phyloP scores from a whole-genome alignment of 2,113 vertebrate genomes.

The Lasiurus borealis region DNA sequence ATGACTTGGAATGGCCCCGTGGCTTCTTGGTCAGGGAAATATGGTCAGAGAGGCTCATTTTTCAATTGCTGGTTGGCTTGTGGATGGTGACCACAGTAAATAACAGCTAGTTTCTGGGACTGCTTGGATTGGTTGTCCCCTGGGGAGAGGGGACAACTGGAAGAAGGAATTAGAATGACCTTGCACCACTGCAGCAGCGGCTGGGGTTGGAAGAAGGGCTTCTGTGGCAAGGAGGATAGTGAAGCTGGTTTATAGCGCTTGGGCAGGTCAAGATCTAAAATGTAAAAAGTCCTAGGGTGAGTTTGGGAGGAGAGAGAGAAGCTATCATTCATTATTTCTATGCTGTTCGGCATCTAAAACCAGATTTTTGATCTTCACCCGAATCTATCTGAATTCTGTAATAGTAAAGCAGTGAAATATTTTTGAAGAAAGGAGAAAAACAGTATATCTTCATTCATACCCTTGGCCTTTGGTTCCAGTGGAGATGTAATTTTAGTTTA shows the following conservation, averaged over 20 bases:
- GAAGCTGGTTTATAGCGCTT: neutral
- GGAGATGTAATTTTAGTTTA: conserved; percentile 81
- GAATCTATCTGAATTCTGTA: conserved; percentile 73
- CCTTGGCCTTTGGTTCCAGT: conserved; percentile 87
- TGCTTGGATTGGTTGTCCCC: conserved; percentile 75
- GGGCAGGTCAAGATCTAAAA: conserved; percentile 50
- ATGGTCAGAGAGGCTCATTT: neutral
- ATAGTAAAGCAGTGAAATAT: conserved; percentile 70
- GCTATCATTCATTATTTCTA: conserved; percentile 35
- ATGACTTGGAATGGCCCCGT: neutral
- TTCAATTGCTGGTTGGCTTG: conserved; percentile 40
- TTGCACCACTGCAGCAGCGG: conserved; percentile 59
- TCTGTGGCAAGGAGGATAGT: neutral
- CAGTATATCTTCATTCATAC: conserved; percentile 85
- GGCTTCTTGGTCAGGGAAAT: neutral
- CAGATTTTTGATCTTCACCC: conserved; percentile 80
- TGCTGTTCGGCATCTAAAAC: conserved; percentile 53
- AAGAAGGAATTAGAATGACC: conserved; percentile 81
- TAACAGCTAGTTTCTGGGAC: conserved; percentile 80
- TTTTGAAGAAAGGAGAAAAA: conserved; percentile 79
- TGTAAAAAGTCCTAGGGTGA: neutral
- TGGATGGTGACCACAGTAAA: conserved; percentile 72
- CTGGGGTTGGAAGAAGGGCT: conserved; percentile 52
- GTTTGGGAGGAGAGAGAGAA: neutral
- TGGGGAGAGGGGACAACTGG: conserved; percentile 74